Percentiles rank a stretch among this genome's conserved stretches.
phyloP scores from a whole-genome alignment of 2,113 vertebrate species.

The Camelus bactrianus region DNA sequence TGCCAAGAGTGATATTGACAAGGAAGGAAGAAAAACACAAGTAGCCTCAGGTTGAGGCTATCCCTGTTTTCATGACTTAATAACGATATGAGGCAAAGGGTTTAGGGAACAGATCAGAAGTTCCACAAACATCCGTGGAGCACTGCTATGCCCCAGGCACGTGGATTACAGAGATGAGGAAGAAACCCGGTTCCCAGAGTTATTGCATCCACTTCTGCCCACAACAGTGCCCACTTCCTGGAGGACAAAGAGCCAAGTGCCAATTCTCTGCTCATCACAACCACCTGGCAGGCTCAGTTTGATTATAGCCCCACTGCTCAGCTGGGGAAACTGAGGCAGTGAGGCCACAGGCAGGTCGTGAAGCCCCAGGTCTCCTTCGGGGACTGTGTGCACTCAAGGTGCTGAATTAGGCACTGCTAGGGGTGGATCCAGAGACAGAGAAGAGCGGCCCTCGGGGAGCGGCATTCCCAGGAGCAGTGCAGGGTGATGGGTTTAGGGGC shows the following conservation, averaged over 20 bases:
- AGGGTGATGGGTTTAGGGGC: background rate
- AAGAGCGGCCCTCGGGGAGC: background rate
- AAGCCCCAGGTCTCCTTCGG: background rate
- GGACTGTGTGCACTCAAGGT: background rate
- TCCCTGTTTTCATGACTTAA: background rate
- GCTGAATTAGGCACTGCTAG: background rate
- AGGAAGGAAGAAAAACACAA: background rate
- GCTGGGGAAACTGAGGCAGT: background rate
- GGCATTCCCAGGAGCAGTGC: background rate
- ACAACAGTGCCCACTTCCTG: background rate
- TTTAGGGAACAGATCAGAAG: background rate
- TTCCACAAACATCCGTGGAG: background rate
- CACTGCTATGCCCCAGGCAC: background rate
- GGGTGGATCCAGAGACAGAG: background rate
- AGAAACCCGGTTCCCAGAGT: background rate
- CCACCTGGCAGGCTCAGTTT: background rate
- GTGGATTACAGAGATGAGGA: fast-evolving
- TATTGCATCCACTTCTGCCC: background rate
- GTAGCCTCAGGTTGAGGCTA: background rate
- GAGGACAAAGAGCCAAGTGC: background rate
- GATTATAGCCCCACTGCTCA: background rate
- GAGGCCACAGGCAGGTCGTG: background rate
- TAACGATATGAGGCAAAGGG: background rate
- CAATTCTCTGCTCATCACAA: background rate
- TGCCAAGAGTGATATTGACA: background rate